Conservation (phyloP, 2,888 invertebrate species). For the Eretmocerus hayati region DNA sequence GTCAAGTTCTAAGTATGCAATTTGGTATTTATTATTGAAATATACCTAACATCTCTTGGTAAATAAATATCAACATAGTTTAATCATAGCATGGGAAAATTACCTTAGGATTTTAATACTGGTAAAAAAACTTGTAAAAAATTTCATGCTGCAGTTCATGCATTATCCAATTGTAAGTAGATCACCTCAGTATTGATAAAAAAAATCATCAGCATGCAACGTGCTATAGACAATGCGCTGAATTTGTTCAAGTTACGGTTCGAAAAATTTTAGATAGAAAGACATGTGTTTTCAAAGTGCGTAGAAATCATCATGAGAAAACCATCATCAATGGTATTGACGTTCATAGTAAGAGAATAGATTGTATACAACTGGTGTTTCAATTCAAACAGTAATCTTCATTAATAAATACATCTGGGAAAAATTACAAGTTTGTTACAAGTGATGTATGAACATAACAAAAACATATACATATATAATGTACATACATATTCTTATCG, state of each 20-base stretch:
- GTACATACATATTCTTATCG: constrained; percentile 19
- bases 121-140: constrained; percentile 23
- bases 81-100: constrained; percentile 19
- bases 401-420: constrained; percentile 21
- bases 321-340: constrained; percentile 21
- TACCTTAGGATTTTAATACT: constrained; percentile 23
- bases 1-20: constrained; percentile 9
- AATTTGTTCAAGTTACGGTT: constrained; percentile 20
- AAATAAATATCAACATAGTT: constrained; percentile 22
- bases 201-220: constrained; percentile 19
- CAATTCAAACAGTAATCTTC: constrained; percentile 21
- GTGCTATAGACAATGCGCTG: constrained; percentile 18
- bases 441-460: constrained; percentile 23
- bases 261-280: constrained; percentile 15
- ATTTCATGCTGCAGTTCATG: constrained; percentile 20
- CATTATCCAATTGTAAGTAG: constrained; percentile 20
- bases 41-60: constrained; percentile 23
- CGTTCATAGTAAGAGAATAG: constrained; percentile 23
- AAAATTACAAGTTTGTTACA: constrained; percentile 23
- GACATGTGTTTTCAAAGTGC: constrained; percentile 15
- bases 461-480: constrained; percentile 22
- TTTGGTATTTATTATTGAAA: constrained; percentile 25
- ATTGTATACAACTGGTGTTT: constrained; percentile 21
- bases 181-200: constrained; percentile 20
- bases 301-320: constrained; percentile 17